Evolutionary conservation across 2,888 invertebrate genomes (phyloP), one percentile per base, ranked within the genome.

Genomic region (Phytoseiulus persimilis): DNA sequence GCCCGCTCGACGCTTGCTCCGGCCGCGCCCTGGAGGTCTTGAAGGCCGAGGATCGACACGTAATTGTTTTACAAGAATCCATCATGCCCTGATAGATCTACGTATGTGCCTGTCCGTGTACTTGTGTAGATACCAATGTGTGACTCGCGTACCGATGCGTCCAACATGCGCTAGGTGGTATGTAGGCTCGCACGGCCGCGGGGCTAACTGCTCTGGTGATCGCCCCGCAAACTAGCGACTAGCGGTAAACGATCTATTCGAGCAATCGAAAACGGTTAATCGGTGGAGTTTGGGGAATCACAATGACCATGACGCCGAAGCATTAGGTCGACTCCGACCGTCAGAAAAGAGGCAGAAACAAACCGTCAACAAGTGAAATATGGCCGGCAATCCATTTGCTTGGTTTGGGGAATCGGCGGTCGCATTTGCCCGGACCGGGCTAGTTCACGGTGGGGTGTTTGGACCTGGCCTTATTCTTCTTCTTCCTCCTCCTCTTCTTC

Each of bases 11-110:
- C 65, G 65, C 33, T 23, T 39, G 87, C 87, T 87, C 5, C 87
- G 39, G 39, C 87, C 87, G 87, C 87, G 87, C 87, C 87, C 87
- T 28, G 87, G 87, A 87, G 87, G 39, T 87, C 87, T 45, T 87
- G 87, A 87, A 87, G 39, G 87, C 87, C 32, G 87, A 83, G 83
- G 33, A 33, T 32, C 83, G n/a, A 87, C 39, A 33, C 87, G 32
- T 87, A 87, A 87, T 87, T 87, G 39, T 87, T 87, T 87, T 87
- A 87, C 87, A 33, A 32, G 87, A 87, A 87, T 87, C 87, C 87
- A 87, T 87, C 87, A 87, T 45, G 33, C 65, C 65, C 65, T 65
- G 5, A 65, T 65, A 65, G 65, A 65, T 65, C 65, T 65, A 65
- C 14, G 9, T 28, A 28, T 39, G 39, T 39, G 39, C 39, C 39